Percentiles rank a stretch among this genome's conserved stretches.
Conservation (phyloP, 2,888 invertebrate genomes). For the Sepiola atlantica region DNA sequence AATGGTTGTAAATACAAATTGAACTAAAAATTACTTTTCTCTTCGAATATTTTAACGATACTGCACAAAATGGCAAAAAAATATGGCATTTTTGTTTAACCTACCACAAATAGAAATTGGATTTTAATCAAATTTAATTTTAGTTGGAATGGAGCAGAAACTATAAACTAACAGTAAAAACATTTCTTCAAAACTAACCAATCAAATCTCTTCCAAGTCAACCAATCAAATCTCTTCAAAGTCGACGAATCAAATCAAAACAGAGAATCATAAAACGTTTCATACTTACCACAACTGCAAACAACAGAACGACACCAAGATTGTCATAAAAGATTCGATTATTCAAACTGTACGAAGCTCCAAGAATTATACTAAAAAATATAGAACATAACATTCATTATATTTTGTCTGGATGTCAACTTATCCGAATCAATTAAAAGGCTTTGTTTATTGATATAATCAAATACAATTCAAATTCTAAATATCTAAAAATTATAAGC, state of each 20-base stretch:
- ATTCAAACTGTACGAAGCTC: constrained; percentile 78
- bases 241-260: neutral
- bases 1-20: too few relatives aligned
- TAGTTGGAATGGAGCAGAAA: neutral
- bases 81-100: too few relatives aligned
- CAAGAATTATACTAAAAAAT: constrained; percentile 76
- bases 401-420: neutral
- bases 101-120: too few relatives aligned
- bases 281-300: constrained; percentile 77
- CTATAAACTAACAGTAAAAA: neutral
- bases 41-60: too few relatives aligned
- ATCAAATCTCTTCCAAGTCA: neutral
- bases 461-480: too few relatives aligned
- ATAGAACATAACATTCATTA: neutral
- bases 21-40: too few relatives aligned
- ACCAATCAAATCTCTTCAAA: neutral
- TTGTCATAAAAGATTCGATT: constrained; percentile 78
- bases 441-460: neutral
- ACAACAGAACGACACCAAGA: constrained; percentile 77
- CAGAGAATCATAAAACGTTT: neutral
- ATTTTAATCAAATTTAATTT: too few relatives aligned
- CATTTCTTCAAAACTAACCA: neutral
- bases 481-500: too few relatives aligned
- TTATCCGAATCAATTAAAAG: neutral
- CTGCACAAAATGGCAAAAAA: too few relatives aligned